Conservation (phyloP, 2,797 vertebrate species). For the Eulemur mongoz region DNA sequence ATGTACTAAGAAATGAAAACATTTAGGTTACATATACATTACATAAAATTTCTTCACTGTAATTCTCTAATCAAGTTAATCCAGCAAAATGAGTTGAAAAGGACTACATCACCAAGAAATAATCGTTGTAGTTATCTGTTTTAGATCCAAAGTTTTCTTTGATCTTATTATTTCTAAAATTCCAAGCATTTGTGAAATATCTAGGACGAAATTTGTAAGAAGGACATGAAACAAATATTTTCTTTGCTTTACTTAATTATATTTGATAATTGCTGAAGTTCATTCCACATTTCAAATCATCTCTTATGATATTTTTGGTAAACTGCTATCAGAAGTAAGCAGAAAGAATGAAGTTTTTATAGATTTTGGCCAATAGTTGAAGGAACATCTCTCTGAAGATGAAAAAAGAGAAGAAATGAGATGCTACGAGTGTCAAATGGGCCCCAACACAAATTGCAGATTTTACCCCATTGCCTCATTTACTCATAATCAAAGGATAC, state of each 20-base stretch:
- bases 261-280: neutral
- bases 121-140: neutral
- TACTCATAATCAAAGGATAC: neutral
- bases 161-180: slow-evolving; percentile 3
- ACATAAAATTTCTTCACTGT: neutral
- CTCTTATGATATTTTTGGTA: neutral
- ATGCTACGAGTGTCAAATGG: neutral
- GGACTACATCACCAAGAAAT: neutral
- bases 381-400: neutral
- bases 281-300: neutral
- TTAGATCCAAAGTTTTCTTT: neutral
- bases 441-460: neutral
- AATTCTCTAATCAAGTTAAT: neutral
- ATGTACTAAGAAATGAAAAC: neutral
- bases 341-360: slow-evolving; percentile 27
- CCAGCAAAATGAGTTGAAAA: neutral
- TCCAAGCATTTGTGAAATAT: slow-evolving; percentile 7
- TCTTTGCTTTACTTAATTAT: neutral
- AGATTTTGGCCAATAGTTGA: neutral
- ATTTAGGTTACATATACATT: neutral
- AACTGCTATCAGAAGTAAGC: neutral
- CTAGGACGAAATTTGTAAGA: neutral
- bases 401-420: neutral
- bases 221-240: neutral
- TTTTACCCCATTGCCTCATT: neutral